Evolutionary conservation across 2,888 invertebrate species (phyloP).

Genomic region (Amphiduros pacificus): DNA sequence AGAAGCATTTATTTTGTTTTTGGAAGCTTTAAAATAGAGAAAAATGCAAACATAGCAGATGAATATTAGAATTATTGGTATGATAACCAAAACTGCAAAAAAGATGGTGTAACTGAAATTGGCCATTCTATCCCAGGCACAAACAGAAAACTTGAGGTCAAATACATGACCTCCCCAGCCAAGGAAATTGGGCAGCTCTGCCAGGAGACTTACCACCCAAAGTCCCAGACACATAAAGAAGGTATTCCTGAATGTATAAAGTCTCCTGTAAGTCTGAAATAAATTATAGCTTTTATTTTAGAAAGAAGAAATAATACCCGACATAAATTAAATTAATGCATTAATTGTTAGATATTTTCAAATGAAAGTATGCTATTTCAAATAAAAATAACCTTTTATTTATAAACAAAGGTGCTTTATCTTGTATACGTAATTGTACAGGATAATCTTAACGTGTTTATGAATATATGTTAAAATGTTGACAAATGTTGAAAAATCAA

Average conservation of each 20-base stretch:
- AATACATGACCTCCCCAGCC: conserved; percentile 33
- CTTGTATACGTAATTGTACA: too few species aligned
- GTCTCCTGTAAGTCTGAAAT: conserved; percentile 16
- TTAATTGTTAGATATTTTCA: too few species aligned
- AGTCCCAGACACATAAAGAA: conserved; percentile 22
- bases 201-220: conserved; percentile 28
- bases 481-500: too few species aligned
- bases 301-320: too few species aligned
- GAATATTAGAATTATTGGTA: background rate
- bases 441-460: too few species aligned
- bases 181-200: conserved; percentile 26
- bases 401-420: too few species aligned
- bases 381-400: too few species aligned
- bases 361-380: too few species aligned
- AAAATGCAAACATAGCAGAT: background rate
- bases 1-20: too few species aligned
- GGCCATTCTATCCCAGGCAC: conserved; percentile 28
- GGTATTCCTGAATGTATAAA: conserved; percentile 26
- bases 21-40: background rate
- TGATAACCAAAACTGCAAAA: background rate
- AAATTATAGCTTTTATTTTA: too few species aligned
- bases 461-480: too few species aligned
- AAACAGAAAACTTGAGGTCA: conserved; percentile 29
- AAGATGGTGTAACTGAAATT: conserved; percentile 29
- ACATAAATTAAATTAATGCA: too few species aligned